Conservation (phyloP, 2,797 vertebrate species). For the Mico argentatus region DNA sequence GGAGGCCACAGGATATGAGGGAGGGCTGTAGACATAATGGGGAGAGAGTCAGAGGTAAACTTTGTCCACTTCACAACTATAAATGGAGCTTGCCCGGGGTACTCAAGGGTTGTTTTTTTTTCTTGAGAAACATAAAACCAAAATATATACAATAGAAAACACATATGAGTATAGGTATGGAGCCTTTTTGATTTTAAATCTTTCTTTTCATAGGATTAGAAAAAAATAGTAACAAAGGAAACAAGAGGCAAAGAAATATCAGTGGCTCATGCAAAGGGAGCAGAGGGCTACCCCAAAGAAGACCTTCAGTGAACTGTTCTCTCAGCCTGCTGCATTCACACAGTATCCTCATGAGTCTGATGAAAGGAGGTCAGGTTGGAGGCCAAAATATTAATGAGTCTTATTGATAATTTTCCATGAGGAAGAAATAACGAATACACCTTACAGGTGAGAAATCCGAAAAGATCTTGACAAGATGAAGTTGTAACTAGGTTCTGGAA, state of each 20-base stretch:
- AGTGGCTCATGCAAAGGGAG: neutral
- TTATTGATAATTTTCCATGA: neutral
- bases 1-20: neutral
- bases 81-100: neutral
- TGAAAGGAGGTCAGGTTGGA: neutral
- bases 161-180: too few species aligned
- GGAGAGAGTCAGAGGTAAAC: neutral
- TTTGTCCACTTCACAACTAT: neutral
- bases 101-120: neutral
- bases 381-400: neutral
- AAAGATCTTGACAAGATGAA: neutral
- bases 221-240: neutral
- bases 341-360: too few species aligned
- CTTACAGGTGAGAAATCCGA: neutral
- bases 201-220: neutral
- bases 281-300: neutral
- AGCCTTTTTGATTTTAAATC: neutral
- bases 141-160: neutral
- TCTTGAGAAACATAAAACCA: neutral
- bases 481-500: neutral
- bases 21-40: neutral
- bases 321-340: neutral
- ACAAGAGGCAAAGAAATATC: neutral
- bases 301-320: neutral
- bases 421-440: neutral